Base-by-base conservation (phyloP, 2,888 invertebrate genomes). In the Hyalella azteca region DNA sequence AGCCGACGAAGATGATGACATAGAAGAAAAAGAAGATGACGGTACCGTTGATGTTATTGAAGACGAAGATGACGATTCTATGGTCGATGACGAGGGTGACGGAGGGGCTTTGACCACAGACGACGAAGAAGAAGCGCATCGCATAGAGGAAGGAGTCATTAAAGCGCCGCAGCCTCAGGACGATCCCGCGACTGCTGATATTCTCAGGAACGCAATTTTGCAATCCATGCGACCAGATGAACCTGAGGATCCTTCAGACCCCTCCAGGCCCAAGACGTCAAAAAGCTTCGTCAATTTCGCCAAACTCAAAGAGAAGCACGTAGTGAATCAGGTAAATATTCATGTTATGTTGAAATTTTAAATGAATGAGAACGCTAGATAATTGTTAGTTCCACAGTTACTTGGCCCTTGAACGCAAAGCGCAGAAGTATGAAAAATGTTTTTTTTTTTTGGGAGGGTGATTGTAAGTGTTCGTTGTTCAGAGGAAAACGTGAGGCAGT, bases 151-250 rank as follows among this genome's bases (percentile, higher is more conserved):
- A 26, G 22, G 22, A 11, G 5, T 32, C 19, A 19, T 15, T 39
- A 5, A 75, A 45, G 22, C 75, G 5, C 26, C 1, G 7, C 41
- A 41, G 45, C 29, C 40, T 5, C 11, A n/a, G 1, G 36, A 66
- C 19, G 66, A 36, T 36, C 15, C 66, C 19, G 66, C 15, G 5
- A 19, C 36, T n/a, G 39, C 66, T 5, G 15, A 19, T 22, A 45
- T 75, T n/a, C 11, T 45, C 7, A 81, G 90, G 75, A 87, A 88
- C 77, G 88, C 88, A 81, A 89, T 90, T 26, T 88, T 88, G 85
- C 88, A 88, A 84, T 88, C 88, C 4, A 86, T 89, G 7, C 88
- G 88, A 75, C 87, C 86, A 79, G 89, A 89, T 84, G 88, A 88
- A 83, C 7, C 22, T 9, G 41, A 45, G 7, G 75, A n/a, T n/a